Evolutionary conservation across 2,797 vertebrate genomes (phyloP), one percentile per base, ranked within the genome.

Genomic region (Tolypeutes matacus): DNA sequence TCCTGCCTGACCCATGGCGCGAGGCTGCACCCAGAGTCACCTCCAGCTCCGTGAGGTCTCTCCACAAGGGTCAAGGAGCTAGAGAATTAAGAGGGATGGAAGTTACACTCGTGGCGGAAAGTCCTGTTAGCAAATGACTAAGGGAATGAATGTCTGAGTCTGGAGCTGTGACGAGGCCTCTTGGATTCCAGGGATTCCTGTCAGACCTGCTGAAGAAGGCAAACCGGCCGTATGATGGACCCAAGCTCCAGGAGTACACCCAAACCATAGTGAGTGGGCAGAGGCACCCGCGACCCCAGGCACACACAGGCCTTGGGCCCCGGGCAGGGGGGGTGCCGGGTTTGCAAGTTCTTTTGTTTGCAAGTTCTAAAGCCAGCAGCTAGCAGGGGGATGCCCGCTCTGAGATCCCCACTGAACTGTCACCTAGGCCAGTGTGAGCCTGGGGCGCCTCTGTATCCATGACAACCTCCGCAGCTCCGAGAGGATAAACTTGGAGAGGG

Each of bases 151-250:
- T 11, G 15, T 51, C 7, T 0, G 49, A 51, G 11, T 11, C 2
- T 1, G 29, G 64, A 56, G 49, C 39, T 73, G 88, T 95, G 34
- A 95, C 56, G 76, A 86, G 46, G 29, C 15, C 46, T 95, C 85
- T 56, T 93, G 8, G 78, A 5, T 92, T 72, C 5, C 97, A 99
- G 99, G 99, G 99, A 29, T 99, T 99, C 98, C 98, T 99, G 96
- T 99, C 99, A 0, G 99, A 99, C 97, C 98, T 99, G 97, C 98
- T 99, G 98, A 99, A 99, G 98, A 99, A 99, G 97, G 99, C 99
- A 0, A 99, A 99, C 98, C 98, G 99, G 96, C 98, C 98, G 36
- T 99, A 99, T 0, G 99, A 99, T 0, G 99, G 99, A 69, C 98
- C 99, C 97, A 99, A 99, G 98, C 99, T 99, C 92, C 98, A 99